phyloP scores from a whole-genome alignment of 2,113 vertebrate species.

The Antennarius striatus region DNA sequence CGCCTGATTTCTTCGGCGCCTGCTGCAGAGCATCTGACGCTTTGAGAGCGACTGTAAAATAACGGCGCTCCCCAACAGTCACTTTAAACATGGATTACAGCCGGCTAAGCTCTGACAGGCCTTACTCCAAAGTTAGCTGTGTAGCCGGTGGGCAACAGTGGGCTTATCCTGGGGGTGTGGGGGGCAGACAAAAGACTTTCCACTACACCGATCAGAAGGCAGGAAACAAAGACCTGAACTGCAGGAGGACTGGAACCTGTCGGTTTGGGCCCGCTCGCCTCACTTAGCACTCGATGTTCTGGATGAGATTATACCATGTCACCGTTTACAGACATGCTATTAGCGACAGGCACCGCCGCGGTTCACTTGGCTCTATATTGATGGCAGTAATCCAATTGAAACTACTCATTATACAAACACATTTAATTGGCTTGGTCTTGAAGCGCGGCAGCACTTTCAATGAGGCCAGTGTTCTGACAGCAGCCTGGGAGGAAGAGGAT shows the following conservation, averaged over 20 bases:
- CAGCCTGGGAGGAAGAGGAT: neutral
- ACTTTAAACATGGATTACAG: conserved; percentile 78
- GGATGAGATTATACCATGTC: conserved; percentile 28
- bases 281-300: conserved; percentile 8
- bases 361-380: conserved; percentile 25
- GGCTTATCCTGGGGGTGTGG: conserved; percentile 37
- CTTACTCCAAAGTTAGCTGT: conserved; percentile 78
- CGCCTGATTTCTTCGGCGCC: no score
- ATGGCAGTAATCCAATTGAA: conserved; percentile 60
- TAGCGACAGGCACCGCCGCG: conserved; percentile 10
- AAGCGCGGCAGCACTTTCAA: conserved; percentile 3
- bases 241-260: conserved; percentile 38
- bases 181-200: conserved; percentile 56
- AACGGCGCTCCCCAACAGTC: no score
- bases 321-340: conserved; percentile 17
- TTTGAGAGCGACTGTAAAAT: no score
- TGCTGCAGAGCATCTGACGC: no score
- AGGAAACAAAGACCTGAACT: conserved; percentile 57
- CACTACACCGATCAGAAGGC: conserved; percentile 32
- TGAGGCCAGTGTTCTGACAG: no score
- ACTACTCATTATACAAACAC: conserved; percentile 54
- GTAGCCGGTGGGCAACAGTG: conserved; percentile 64
- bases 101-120: conserved; percentile 67
- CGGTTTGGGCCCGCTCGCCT: conserved; percentile 20
- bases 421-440: conserved; percentile 68